Evolutionary conservation across 1,140 invertebrate genomes (phyloP).

Genomic region (Brachionus asplanchnoidis): DNA sequence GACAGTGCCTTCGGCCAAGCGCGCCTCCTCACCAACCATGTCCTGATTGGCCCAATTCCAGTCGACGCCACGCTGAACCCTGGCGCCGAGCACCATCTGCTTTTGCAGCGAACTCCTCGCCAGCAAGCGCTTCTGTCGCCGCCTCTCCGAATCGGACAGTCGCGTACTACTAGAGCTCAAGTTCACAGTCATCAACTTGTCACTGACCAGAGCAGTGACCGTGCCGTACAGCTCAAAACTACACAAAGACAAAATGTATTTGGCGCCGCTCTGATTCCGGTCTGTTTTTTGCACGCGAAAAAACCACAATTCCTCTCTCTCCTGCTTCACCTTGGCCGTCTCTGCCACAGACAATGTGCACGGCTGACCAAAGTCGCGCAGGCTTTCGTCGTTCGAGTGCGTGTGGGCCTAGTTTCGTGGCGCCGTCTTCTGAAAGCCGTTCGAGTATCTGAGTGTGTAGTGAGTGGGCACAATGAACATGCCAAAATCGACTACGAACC

Average conservation of each 20-base stretch:
- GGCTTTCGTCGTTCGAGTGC: slow-evolving; percentile 79
- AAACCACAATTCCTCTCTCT: slow-evolving; percentile 76
- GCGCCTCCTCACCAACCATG: slow-evolving; percentile 57
- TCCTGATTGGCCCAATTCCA: slow-evolving; percentile 99
- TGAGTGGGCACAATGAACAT: slow-evolving; percentile 78
- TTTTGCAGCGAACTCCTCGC: slow-evolving; percentile 63
- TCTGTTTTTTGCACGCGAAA: slow-evolving; percentile 88
- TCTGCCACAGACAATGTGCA: slow-evolving; percentile 75
- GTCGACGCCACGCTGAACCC: slow-evolving; percentile 84
- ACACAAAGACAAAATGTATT: slow-evolving; percentile 87
- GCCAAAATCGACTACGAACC: slow-evolving; percentile 91
- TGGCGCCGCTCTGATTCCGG: slow-evolving; percentile 91
- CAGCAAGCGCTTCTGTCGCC: slow-evolving; percentile 64
- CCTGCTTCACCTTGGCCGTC: not conserved
- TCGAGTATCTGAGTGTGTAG: slow-evolving; percentile 85
- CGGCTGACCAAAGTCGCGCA: not conserved
- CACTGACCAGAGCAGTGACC: slow-evolving; percentile 66
- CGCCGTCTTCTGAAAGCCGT: slow-evolving; percentile 68
- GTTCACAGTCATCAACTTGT: not conserved
- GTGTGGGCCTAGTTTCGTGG: slow-evolving; percentile 62
- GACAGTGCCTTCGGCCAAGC: slow-evolving; percentile 70
- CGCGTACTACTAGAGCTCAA: not conserved
- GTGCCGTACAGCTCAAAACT: slow-evolving; percentile 95
- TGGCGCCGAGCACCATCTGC: slow-evolving; percentile 77
- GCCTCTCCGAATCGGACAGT: slow-evolving; percentile 9